Evolutionary conservation across 2,113 vertebrate species (phyloP).

Genomic region (Romanogobio albipinnatus): DNA sequence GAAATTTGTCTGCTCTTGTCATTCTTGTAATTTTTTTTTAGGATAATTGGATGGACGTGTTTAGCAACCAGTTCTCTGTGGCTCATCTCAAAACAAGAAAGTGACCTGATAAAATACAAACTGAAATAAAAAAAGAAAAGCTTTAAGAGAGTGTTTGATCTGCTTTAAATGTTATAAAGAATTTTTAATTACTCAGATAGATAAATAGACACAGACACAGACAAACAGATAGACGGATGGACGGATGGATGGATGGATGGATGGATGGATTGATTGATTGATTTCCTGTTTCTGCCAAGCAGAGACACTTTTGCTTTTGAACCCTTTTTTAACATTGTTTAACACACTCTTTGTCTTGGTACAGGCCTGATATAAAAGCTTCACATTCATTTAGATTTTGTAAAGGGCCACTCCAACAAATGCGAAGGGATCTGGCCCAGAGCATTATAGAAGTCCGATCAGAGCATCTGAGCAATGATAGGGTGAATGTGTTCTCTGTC

Average conservation of each 20-base stretch:
- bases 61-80: background rate
- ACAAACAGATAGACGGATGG: background rate
- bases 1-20: background rate
- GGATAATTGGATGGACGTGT: background rate
- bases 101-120: background rate
- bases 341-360: background rate
- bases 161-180: too few species aligned
- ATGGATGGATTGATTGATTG: background rate
- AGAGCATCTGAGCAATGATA: slow-evolving; percentile 17
- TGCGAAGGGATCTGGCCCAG: background rate
- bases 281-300: background rate
- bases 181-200: background rate
- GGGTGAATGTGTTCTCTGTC: background rate
- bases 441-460: slow-evolving; percentile 17
- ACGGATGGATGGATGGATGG: too few species aligned
- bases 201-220: too few species aligned
- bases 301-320: background rate
- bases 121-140: background rate
- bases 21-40: background rate
- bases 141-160: too few species aligned
- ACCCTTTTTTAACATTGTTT: background rate
- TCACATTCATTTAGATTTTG: slow-evolving; percentile 22
- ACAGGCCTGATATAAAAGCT: background rate
- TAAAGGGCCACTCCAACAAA: slow-evolving; percentile 35
- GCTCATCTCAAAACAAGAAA: background rate